Evolutionary conservation across 1,140 invertebrate genomes (phyloP).

Genomic region (Ganaspis sp.): DNA sequence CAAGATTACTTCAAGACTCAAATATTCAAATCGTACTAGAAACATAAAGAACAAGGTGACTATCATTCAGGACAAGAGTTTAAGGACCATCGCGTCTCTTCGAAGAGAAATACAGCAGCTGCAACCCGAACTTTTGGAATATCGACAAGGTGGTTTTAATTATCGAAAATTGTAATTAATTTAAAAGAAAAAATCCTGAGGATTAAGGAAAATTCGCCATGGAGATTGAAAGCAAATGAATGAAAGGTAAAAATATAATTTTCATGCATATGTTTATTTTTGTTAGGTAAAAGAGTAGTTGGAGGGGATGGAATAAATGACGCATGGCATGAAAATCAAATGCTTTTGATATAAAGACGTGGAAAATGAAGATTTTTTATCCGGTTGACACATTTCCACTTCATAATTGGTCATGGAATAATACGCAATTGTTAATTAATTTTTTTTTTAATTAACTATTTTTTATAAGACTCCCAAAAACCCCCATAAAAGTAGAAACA

Average conservation of each 20-base stretch:
- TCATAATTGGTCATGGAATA: too few species aligned
- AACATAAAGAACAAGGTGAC: constrained; percentile 98
- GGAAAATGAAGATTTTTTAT: too few species aligned
- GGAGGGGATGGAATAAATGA: constrained; percentile 95
- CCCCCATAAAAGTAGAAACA: too few species aligned
- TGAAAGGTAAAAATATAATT: background rate
- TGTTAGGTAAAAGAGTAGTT: constrained; percentile 88
- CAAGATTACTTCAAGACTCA: constrained; percentile 96
- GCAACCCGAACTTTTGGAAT: constrained; percentile 94
- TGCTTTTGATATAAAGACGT: too few species aligned
- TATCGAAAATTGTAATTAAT: background rate
- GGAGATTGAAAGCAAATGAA: too few species aligned
- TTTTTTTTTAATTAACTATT: too few species aligned
- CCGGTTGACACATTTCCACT: too few species aligned
- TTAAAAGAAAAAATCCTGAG: too few species aligned
- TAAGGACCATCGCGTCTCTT: constrained; percentile 91
- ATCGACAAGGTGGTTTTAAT: constrained; percentile 83
- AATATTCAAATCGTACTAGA: constrained; percentile 97
- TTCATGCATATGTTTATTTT: constrained; percentile 51
- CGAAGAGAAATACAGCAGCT: constrained; percentile 92
- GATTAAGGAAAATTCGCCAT: too few species aligned
- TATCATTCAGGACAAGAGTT: constrained; percentile 97
- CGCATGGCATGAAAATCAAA: constrained; percentile 96
- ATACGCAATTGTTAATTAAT: too few species aligned
- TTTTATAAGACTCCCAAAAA: too few species aligned